Conservation (phyloP, 2,797 vertebrate species). For the Gastrophryne carolinensis region DNA sequence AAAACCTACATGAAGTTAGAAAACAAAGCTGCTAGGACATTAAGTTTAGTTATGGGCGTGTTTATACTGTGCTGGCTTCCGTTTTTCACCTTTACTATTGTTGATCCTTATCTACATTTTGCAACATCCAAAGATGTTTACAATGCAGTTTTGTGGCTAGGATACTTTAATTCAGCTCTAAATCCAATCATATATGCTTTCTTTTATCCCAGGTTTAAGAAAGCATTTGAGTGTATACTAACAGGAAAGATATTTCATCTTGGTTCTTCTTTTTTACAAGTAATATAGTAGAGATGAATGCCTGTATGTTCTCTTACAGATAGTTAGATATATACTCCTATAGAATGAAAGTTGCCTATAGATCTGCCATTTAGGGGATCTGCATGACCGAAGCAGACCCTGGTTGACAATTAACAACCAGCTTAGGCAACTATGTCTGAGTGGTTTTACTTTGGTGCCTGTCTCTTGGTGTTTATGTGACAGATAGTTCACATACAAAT, state of each 20-base stretch:
- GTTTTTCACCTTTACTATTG: slow-evolving; percentile 61
- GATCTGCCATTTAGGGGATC: too few species aligned
- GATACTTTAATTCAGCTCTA: slow-evolving; percentile 68
- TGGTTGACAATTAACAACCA: too few species aligned
- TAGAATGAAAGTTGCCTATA: too few species aligned
- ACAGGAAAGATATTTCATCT: slow-evolving; percentile 56
- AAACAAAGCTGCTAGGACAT: slow-evolving; percentile 57
- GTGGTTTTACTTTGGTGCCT: too few species aligned
- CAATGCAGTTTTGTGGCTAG: slow-evolving; percentile 63
- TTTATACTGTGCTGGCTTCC: slow-evolving; percentile 63
- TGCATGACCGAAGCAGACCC: too few species aligned
- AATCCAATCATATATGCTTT: slow-evolving; percentile 70
- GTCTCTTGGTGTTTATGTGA: too few species aligned
- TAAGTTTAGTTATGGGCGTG: slow-evolving; percentile 65
- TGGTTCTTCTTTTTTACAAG: slow-evolving; percentile 57
- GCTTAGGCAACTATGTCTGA: too few species aligned
- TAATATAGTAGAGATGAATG: too few species aligned
- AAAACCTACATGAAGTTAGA: slow-evolving; percentile 47
- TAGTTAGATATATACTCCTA: too few species aligned
- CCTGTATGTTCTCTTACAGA: too few species aligned
- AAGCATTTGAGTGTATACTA: slow-evolving; percentile 57
- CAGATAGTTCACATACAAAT: too few species aligned
- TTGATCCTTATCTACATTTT: slow-evolving; percentile 58
- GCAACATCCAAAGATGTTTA: slow-evolving; percentile 55
- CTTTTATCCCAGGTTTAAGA: slow-evolving; percentile 70